phyloP scores from a whole-genome alignment of 2,888 invertebrate genomes.

The Lathronympha strigana region DNA sequence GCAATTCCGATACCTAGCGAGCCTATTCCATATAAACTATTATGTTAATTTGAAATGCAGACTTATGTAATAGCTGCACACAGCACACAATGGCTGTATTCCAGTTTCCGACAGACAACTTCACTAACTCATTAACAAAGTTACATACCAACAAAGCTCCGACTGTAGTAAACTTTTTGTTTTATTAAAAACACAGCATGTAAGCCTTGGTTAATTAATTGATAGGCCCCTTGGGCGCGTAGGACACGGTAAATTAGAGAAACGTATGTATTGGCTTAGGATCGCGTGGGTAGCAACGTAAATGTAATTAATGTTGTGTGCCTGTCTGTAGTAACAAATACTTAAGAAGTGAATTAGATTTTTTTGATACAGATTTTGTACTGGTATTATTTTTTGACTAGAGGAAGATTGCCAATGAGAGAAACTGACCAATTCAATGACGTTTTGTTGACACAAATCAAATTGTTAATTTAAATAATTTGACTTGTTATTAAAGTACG shows the following conservation, averaged over 20 bases:
- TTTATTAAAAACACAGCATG: not conserved
- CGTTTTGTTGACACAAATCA: no score
- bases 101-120: slow-evolving; percentile 17
- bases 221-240: slow-evolving; percentile 24
- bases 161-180: no score
- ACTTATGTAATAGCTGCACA: slow-evolving; percentile 14
- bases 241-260: not conserved
- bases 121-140: slow-evolving; percentile 9
- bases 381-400: no score
- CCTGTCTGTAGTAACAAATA: not conserved
- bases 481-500: no score
- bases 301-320: not conserved
- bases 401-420: no score
- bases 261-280: not conserved
- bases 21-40: slow-evolving; percentile 7
- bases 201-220: slow-evolving; percentile 18
- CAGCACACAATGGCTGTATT: slow-evolving; percentile 21
- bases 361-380: not conserved
- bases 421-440: no score
- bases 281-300: not conserved
- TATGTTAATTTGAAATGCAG: slow-evolving; percentile 23
- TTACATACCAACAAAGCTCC: not conserved
- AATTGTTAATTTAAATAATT: no score
- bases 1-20: slow-evolving; percentile 1
- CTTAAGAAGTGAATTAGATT: not conserved